These are phyloP conservation scores for Macrosiphum euphorbiae DNA, from an alignment of 2,888 invertebrate species.

Conservation along the genomic window DNA sequence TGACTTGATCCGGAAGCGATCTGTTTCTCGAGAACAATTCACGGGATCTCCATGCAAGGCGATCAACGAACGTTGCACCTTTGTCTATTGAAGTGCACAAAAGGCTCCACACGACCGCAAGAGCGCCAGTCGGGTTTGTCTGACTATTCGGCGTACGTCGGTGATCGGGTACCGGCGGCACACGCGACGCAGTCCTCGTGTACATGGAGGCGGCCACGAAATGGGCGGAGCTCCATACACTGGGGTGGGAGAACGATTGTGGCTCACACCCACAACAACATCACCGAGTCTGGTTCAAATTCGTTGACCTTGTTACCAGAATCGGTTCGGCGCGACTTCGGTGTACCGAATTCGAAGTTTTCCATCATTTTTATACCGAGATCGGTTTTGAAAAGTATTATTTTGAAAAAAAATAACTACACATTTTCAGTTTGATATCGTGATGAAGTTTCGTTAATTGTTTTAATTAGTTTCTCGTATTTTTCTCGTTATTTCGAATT, in stretches of 20 bases:
- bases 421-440: background rate
- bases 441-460: background rate
- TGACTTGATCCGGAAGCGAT: conserved; percentile 52
- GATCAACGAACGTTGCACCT: conserved; percentile 1
- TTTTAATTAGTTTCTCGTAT: background rate
- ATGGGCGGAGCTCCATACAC: conserved; percentile 34
- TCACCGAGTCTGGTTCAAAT: conserved; percentile 63
- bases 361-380: conserved; percentile 42
- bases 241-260: conserved; percentile 57
- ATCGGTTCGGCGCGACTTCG: conserved; percentile 63
- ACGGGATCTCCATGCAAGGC: conserved; percentile 2
- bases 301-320: conserved; percentile 63
- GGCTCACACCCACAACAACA: conserved; percentile 64
- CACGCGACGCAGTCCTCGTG: background rate
- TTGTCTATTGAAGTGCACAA: conserved; percentile 45
- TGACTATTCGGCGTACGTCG: background rate
- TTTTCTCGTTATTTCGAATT: background rate
- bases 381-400: conserved; percentile 49
- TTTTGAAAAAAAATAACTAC: background rate
- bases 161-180: background rate
- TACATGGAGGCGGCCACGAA: conserved; percentile 57
- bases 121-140: conserved; percentile 46
- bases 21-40: conserved; percentile 9
- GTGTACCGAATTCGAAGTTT: conserved; percentile 61
- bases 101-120: conserved; percentile 55